These are phyloP conservation scores for Cataglyphis altisquamis DNA, from an alignment of 2,888 invertebrate species.

Conservation along the genomic window DNA sequence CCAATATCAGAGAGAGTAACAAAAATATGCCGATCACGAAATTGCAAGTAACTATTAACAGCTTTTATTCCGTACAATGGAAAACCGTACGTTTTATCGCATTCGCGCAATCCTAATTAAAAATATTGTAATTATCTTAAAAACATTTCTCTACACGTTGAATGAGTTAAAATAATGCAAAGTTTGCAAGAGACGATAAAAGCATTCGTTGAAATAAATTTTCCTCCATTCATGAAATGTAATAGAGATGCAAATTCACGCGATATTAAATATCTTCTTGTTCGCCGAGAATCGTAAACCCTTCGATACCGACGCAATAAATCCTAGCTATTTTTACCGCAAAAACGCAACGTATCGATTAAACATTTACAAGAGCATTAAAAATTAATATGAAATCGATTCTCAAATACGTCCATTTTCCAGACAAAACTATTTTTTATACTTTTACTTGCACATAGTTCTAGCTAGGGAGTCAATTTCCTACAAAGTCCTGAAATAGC, in stretches of 20 bases:
- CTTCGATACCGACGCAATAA: slow-evolving; percentile 1
- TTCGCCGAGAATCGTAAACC: background rate
- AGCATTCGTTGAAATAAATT: background rate
- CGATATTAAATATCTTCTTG: background rate
- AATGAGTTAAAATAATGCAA: background rate
- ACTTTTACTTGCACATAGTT: slow-evolving; percentile 2
- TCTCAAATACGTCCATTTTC: background rate
- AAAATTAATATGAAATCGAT: background rate
- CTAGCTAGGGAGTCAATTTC: background rate
- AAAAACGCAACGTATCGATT: background rate
- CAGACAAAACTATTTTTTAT: background rate
- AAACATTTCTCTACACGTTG: background rate
- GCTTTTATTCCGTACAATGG: slow-evolving; percentile 15
- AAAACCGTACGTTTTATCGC: background rate
- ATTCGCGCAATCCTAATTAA: background rate
- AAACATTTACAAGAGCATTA: slow-evolving; percentile 16
- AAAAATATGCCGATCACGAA: slow-evolving; percentile 10
- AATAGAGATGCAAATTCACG: slow-evolving; percentile 8
- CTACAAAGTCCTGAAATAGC: slow-evolving; percentile 21
- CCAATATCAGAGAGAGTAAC: background rate
- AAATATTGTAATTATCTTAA: slow-evolving; percentile 8
- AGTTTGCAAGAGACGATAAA: background rate
- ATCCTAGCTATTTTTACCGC: background rate
- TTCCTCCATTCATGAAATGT: background rate
- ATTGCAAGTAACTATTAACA: slow-evolving; percentile 9